Evolutionary conservation across 2,797 vertebrate species (phyloP).

Genomic region (Schizopygopsis pylzovi): DNA sequence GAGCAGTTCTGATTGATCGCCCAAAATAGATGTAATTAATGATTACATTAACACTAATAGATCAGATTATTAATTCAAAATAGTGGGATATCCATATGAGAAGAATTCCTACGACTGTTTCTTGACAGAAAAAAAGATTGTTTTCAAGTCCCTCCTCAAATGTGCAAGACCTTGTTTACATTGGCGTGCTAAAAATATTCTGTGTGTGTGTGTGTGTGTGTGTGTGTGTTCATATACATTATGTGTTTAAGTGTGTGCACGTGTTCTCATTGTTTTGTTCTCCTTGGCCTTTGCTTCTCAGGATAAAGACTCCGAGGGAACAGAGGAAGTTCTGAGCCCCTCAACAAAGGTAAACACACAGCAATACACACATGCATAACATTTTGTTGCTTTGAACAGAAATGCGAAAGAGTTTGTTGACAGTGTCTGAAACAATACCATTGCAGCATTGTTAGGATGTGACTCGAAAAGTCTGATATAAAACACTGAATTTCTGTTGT

Average conservation of each 20-base stretch:
- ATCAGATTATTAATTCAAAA: not conserved
- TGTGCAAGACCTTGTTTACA: constrained; percentile 43
- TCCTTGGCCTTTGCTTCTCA: constrained; percentile 71
- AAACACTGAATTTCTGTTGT: constrained; percentile 1
- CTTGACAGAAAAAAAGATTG: not conserved
- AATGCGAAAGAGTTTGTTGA: constrained; percentile 6
- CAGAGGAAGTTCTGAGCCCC: constrained; percentile 77
- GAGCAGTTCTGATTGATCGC: not conserved
- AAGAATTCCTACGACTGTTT: not conserved
- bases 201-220: not conserved
- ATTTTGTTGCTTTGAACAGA: constrained; percentile 10
- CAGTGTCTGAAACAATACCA: not conserved
- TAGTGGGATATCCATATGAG: not conserved
- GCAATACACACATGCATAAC: not conserved
- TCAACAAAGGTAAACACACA: constrained; percentile 83
- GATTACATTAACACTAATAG: not conserved
- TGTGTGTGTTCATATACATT: not conserved
- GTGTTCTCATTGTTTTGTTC: constrained; percentile 65
- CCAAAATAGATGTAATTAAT: not conserved
- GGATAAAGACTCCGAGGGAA: constrained; percentile 86
- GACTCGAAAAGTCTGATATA: not conserved
- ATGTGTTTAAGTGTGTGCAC: constrained; percentile 30
- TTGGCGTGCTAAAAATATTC: constrained; percentile 53
- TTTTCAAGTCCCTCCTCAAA: constrained; percentile 23
- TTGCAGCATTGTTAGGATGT: not conserved